These are phyloP conservation scores for Lithobates pipiens DNA, from an alignment of 2,797 vertebrate genomes.

Conservation along the genomic window DNA sequence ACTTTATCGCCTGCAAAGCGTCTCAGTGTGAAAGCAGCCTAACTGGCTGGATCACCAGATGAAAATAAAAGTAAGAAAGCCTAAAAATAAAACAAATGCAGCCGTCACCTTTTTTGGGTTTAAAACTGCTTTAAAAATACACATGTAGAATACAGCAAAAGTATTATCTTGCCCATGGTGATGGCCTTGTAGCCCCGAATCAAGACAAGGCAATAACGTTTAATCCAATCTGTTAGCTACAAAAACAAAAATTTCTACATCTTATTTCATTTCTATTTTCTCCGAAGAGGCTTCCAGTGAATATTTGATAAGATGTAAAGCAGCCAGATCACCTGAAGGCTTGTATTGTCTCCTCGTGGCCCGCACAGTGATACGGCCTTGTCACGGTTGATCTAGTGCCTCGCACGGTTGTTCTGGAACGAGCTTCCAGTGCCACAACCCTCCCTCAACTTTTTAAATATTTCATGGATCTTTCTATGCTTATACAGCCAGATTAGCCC, in stretches of 20 bases:
- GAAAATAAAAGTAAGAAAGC: no score
- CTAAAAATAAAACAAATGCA: no score
- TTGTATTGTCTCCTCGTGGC: background rate
- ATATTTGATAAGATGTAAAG: conserved; percentile 38
- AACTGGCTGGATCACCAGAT: no score
- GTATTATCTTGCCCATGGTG: background rate
- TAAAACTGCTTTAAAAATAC: no score
- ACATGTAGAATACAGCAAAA: no score
- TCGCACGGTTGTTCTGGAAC: background rate
- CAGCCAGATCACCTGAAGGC: conserved; percentile 32
- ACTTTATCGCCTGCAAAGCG: no score
- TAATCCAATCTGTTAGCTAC: background rate
- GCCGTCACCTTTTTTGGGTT: no score
- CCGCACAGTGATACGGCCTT: background rate
- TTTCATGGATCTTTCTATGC: conserved; percentile 17
- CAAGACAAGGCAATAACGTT: background rate
- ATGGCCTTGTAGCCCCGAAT: background rate
- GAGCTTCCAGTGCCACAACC: background rate
- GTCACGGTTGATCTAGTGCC: conserved; percentile 16
- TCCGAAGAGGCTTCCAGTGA: background rate
- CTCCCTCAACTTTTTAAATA: conserved; percentile 1
- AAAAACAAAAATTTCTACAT: conserved; percentile 10
- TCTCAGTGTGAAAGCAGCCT: no score
- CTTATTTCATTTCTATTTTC: background rate
- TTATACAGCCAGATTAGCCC: background rate